Conservation (phyloP, 2,797 vertebrate genomes). For the Lepidocolaptes lacrymiger region DNA sequence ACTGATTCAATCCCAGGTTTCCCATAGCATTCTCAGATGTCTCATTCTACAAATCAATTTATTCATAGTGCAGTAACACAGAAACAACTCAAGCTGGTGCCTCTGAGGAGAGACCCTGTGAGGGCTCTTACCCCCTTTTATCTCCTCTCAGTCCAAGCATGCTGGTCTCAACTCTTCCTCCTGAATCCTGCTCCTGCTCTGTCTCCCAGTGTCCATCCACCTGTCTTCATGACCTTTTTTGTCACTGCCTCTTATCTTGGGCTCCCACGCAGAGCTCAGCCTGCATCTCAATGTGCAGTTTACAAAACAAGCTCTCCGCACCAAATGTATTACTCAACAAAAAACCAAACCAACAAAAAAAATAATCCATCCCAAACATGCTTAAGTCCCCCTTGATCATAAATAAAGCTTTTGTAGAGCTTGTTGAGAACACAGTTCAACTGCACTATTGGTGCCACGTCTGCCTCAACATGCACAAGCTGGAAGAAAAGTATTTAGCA, state of each 20-base stretch:
- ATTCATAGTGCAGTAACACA: neutral
- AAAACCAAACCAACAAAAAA: neutral
- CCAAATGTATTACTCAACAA: neutral
- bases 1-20: neutral
- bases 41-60: neutral
- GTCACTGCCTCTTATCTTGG: neutral
- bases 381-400: neutral
- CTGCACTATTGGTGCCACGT: rapidly evolving
- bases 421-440: neutral
- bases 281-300: neutral
- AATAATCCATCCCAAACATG: rapidly evolving
- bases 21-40: neutral
- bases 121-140: neutral
- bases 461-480: neutral
- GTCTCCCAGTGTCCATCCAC: no score
- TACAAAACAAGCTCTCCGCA: no score
- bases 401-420: neutral
- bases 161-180: no score
- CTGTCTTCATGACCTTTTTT: neutral
- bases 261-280: neutral
- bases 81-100: rapidly evolving
- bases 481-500: neutral
- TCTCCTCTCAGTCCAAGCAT: neutral
- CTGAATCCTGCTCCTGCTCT: neutral
- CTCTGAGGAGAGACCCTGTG: neutral